Conservation (phyloP, 2,888 invertebrate genomes). For the Prenolepis imparis region DNA sequence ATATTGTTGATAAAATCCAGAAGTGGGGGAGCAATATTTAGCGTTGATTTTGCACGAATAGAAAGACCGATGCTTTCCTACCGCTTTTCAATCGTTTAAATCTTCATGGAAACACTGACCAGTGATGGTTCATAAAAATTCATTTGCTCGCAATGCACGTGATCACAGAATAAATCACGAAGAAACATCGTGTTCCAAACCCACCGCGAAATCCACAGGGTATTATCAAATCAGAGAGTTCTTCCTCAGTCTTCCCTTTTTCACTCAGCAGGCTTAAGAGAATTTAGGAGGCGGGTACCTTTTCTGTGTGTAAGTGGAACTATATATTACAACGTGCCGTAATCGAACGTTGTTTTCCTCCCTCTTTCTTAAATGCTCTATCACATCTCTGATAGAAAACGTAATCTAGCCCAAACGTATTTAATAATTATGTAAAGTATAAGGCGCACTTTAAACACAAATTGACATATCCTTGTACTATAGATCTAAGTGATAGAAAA, state of each 20-base stretch:
- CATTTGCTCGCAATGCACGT: constrained; percentile 58
- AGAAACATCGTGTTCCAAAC: constrained; percentile 63
- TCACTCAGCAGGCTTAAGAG: constrained; percentile 75
- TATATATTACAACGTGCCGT: constrained; percentile 58
- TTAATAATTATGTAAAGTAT: background rate
- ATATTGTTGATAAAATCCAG: constrained; percentile 15
- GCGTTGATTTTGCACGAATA: constrained; percentile 45
- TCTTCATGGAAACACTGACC: constrained; percentile 39
- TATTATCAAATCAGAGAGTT: constrained; percentile 77
- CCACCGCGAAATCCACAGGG: constrained; percentile 70
- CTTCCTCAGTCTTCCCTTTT: constrained; percentile 71
- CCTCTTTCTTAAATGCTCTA: constrained; percentile 1
- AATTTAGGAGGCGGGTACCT: constrained; percentile 71
- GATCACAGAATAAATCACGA: constrained; percentile 68
- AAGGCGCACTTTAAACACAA: background rate
- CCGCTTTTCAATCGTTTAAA: constrained; percentile 20
- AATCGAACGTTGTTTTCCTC: constrained; percentile 50
- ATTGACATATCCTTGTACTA: background rate
- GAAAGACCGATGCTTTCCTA: background rate
- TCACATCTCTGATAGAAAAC: background rate
- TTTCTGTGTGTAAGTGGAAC: constrained; percentile 60
- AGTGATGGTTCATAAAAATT: constrained; percentile 59
- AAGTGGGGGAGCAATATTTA: constrained; percentile 36
- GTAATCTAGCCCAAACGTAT: background rate
- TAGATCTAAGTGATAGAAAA: background rate